Evolutionary conservation across 92 coral and sea anemone genomes (phyloP), one percentile per base, ranked within the genome.

Genomic region (Scolanthus callimorphus): DNA sequence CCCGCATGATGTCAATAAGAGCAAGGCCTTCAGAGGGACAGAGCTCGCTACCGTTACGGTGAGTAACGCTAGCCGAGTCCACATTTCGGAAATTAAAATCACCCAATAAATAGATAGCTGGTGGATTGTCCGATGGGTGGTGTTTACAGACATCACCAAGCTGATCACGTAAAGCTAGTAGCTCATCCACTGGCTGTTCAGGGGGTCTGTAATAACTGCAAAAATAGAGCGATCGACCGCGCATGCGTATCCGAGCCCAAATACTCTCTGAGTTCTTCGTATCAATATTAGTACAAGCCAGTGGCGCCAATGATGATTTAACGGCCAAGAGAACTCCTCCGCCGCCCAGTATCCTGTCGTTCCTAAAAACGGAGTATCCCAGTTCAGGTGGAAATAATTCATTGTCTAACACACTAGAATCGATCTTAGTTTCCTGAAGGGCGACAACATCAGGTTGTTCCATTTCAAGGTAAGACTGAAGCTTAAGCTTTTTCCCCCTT

Each of bases 141-240:
- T 1, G 13, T 27, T 49, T 60, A 21, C 60, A 12, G 10, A 69
- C 48, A 8, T 13, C 39, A 1, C 55, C 24, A 34, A 34, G 41
- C n/a, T n/a, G n/a, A 6, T 34, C 41, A 27, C 76, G 49, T 9
- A 69, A 26, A 1, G 11, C 34, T 1, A 20, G 15, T 17, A 59
- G 0, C 19, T 43, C 58, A 1, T 70, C 69, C 19, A 20, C 11
- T 20, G 59, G 50, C 30, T 59, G 69, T 1, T 70, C 68, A 1
- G 77, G 77, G 6, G 72, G 60, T 10, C 77, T 4, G 30, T 70
- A 70, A 22, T n/a, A 70, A 44, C 77, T 70, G 31, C 77, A 70
- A 3, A 70, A 2, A 17, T 70, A 70, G 10, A 54, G 59, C 4
- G 29, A 3, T 17, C 56, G 51, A 6, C 59, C 49, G 37, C 56